Percentiles rank a stretch among this genome's conserved stretches.
Evolutionary conservation across 2,888 invertebrate genomes (phyloP).

Genomic region (Empis stercorea): DNA sequence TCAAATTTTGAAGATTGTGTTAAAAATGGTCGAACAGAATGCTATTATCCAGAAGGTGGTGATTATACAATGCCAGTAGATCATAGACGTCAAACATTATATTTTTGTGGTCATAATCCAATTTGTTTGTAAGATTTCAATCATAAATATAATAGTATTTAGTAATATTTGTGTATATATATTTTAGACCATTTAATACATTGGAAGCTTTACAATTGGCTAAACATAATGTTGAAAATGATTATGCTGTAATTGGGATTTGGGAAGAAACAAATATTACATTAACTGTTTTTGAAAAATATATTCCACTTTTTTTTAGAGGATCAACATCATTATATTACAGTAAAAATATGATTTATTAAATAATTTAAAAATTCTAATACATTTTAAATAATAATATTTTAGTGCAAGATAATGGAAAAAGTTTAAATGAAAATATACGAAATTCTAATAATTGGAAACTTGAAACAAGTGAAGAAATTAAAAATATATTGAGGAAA

Average conservation of each 20-base stretch:
- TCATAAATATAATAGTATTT: background rate
- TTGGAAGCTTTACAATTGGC: slow-evolving; percentile 67
- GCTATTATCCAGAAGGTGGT: slow-evolving; percentile 63
- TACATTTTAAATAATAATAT: too few relatives aligned
- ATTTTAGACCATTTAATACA: slow-evolving; percentile 65
- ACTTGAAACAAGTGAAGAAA: slow-evolving; percentile 66
- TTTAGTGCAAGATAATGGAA: too few relatives aligned
- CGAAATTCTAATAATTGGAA: slow-evolving; percentile 50
- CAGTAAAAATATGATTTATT: slow-evolving; percentile 41
- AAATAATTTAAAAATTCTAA: background rate
- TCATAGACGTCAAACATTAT: slow-evolving; percentile 68
- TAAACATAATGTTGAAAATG: slow-evolving; percentile 68
- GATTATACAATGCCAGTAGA: slow-evolving; percentile 68
- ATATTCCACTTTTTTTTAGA: slow-evolving; percentile 70
- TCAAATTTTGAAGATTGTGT: slow-evolving; percentile 75
- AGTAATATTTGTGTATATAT: background rate
- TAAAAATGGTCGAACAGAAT: slow-evolving; percentile 64
- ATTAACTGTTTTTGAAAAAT: slow-evolving; percentile 66
- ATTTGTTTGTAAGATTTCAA: slow-evolving; percentile 56
- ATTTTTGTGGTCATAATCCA: slow-evolving; percentile 77
- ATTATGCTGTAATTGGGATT: slow-evolving; percentile 78
- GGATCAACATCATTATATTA: slow-evolving; percentile 63
- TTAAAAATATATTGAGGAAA: slow-evolving; percentile 67
- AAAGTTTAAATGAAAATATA: too few relatives aligned
- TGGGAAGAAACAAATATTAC: slow-evolving; percentile 79